phyloP scores from a whole-genome alignment of 1,140 invertebrate genomes.

The Macrocentrus cingulum region DNA sequence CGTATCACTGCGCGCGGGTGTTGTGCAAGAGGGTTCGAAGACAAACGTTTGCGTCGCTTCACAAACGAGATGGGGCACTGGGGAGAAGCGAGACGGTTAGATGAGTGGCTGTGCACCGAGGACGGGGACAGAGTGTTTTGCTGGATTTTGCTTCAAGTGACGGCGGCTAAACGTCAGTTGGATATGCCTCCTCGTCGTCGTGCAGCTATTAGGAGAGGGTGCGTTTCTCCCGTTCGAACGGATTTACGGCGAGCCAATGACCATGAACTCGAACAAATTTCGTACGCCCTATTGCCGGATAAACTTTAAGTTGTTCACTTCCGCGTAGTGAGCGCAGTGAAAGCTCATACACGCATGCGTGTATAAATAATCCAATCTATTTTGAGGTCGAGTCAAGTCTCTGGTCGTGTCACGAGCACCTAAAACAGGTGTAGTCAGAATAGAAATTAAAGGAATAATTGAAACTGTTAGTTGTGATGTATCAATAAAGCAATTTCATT shows the following conservation, averaged over 20 bases:
- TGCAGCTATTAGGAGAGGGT: conserved; percentile 6
- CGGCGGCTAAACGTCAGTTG: not conserved
- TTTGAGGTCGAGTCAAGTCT: too few relatives aligned
- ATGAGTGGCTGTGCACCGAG: not conserved
- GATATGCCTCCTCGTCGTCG: too few relatives aligned
- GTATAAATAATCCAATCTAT: too few relatives aligned
- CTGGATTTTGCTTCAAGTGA: too few relatives aligned
- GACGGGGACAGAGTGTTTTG: too few relatives aligned
- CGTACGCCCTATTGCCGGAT: conserved; percentile 5
- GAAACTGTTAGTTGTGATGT: too few relatives aligned
- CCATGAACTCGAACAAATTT: conserved; percentile 13
- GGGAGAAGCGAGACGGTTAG: not conserved
- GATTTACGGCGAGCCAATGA: conserved; percentile 16
- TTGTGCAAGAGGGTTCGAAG: not conserved
- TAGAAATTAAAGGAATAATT: too few relatives aligned
- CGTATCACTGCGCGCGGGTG: conserved; percentile 18
- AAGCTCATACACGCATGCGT: too few relatives aligned
- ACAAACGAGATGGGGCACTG: not conserved
- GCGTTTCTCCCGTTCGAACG: conserved; percentile 1
- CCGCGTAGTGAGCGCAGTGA: conserved; percentile 12
- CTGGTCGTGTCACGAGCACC: too few relatives aligned
- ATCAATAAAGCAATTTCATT: too few relatives aligned
- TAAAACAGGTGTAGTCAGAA: too few relatives aligned
- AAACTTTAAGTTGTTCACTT: conserved; percentile 15
- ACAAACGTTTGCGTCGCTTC: conserved; percentile 12